These are phyloP conservation scores for Megaceryle alcyon DNA, from an alignment of 2,797 vertebrate genomes.

Conservation along the genomic window DNA sequence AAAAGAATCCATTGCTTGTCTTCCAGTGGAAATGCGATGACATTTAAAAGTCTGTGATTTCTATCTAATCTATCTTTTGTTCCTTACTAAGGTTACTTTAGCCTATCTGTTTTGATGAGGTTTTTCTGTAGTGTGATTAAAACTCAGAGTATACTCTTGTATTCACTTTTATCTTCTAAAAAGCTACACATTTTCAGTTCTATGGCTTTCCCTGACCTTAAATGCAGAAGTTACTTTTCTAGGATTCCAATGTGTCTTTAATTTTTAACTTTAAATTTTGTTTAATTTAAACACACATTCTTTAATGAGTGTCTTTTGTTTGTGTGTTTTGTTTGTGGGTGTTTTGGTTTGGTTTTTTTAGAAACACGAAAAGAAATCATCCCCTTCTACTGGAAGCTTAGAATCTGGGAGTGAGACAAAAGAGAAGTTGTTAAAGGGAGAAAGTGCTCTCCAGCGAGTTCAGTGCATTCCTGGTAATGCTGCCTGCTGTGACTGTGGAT, in stretches of 20 bases:
- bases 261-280: too few relatives aligned
- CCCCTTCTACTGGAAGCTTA: slow-evolving; percentile 91
- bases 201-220: not conserved
- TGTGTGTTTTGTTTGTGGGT: not conserved
- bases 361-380: slow-evolving; percentile 94
- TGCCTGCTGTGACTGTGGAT: slow-evolving; percentile 94
- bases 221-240: not conserved
- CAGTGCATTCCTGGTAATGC: slow-evolving; percentile 90
- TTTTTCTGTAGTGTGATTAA: not conserved
- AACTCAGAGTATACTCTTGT: not conserved
- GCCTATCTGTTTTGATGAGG: not conserved
- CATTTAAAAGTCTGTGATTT: not conserved
- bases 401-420: slow-evolving; percentile 89
- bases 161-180: not conserved
- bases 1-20: not conserved
- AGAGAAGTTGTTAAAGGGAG: slow-evolving; percentile 91
- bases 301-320: too few relatives aligned
- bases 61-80: not conserved
- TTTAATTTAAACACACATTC: too few relatives aligned
- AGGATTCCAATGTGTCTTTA: not conserved
- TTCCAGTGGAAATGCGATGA: not conserved
- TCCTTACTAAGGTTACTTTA: not conserved
- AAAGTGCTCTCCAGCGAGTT: slow-evolving; percentile 92
- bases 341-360: slow-evolving; percentile 21
- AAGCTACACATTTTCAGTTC: not conserved